Base-by-base conservation (phyloP, 2,797 vertebrate genomes). In the Cossypha heuglini region DNA sequence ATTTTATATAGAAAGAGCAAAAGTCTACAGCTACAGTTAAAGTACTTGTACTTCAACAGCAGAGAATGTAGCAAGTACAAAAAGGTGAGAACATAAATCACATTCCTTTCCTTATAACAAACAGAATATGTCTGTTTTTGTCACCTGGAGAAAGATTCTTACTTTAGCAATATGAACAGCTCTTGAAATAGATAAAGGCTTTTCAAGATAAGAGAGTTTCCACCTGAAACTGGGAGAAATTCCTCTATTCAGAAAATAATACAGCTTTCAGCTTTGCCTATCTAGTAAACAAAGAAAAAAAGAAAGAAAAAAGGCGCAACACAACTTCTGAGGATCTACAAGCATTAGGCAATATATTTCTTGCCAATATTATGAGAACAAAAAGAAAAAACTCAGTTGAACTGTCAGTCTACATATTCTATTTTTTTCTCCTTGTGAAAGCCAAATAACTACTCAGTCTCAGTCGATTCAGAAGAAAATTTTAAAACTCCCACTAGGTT, bases 201-300 rank as follows among this genome's bases (percentile, higher is more conserved):
- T 88, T 77, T 43, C n/a, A 72, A 89, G 86, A 77, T 80, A 91
- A 94, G 77, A 69, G 88, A 68, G 52, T 89, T 83, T 85, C 42
- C 42, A 37, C 31, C 22, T 71, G 42, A 92, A 93, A 13, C 49
- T 77, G n/a, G 29, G 83, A 82, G 43, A 79, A 93, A 95, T 64
- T 40, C 14, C 11, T 80, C 57, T 89, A 22, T 77, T 91, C 59
- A 73, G 77, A 87, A 90, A 91, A 91, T 62, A 91, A 29, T 48
- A 68, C 4, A 12, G 42, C 16, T 95, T 94, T 92, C 63, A 89
- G 35, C 38, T 72, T 91, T 90, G 24, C 13, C 55, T 85, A 59
- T 48, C 37, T 63, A 59, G 33, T 67, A 86, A 94, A 81, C 40
- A 86, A 90, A 88, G 40, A 43, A n/a, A 78, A 40, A 83, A 74